A percentile compares a stretch with the other conserved stretches of the same genome.
Evolutionary conservation across 2,797 vertebrate genomes (phyloP).

Genomic region (Toxotes lorentzi): DNA sequence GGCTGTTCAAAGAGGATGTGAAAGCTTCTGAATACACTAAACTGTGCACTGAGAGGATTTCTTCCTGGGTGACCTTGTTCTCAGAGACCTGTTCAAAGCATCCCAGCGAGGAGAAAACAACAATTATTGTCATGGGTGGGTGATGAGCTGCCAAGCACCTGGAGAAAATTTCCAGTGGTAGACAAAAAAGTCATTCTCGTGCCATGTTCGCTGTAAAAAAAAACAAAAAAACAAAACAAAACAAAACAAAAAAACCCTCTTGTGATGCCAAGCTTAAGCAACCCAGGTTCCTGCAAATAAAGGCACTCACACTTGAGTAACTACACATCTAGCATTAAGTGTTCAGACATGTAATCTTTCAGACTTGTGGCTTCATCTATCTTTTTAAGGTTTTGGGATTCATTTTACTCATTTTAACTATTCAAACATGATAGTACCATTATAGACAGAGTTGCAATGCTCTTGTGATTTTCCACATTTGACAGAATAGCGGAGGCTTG

Average conservation of each 20-base stretch:
- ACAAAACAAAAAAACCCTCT: background rate
- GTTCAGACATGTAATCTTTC: constrained; percentile 12
- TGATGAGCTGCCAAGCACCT: constrained; percentile 23
- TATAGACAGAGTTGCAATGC: background rate
- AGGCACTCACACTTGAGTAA: constrained; percentile 8
- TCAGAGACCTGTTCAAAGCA: constrained; percentile 32
- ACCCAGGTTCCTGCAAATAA: constrained; percentile 2
- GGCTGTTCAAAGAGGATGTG: constrained; percentile 7
- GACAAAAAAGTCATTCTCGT: constrained; percentile 32
- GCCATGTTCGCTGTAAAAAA: constrained; percentile 9
- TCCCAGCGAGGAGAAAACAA: constrained; percentile 28
- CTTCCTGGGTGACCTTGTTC: constrained; percentile 44
- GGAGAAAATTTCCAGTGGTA: constrained; percentile 25
- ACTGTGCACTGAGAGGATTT: constrained; percentile 1
- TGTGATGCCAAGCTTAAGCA: constrained; percentile 8
- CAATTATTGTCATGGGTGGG: constrained; percentile 47
- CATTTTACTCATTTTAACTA: background rate
- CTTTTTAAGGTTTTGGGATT: background rate
- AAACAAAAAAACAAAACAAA: background rate
- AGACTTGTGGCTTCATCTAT: background rate
- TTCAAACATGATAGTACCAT: background rate
- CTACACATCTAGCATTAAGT: constrained; percentile 15
- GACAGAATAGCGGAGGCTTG: background rate
- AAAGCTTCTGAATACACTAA: constrained; percentile 10
- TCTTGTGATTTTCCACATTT: background rate